A percentile compares a stretch with the other conserved stretches of the same genome.
Conservation (phyloP, 2,888 invertebrate species). For the Sphaerophoria taeniata region DNA sequence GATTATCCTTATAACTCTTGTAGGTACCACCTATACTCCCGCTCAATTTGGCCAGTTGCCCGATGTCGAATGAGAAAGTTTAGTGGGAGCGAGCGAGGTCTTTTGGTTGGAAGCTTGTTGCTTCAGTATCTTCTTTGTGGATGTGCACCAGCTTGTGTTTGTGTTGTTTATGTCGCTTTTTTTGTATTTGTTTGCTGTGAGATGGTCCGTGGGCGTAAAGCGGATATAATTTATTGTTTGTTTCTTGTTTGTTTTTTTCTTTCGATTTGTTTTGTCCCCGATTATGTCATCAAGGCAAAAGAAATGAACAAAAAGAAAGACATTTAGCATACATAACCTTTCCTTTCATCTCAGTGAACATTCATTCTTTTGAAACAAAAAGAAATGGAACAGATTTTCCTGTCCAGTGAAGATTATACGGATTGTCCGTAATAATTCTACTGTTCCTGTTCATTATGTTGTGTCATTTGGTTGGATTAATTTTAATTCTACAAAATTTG, state of each 20-base stretch:
- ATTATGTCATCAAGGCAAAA: conserved; percentile 17
- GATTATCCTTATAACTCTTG: conserved; percentile 30
- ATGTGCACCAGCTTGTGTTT: conserved; percentile 16
- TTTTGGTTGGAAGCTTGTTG: conserved; percentile 41
- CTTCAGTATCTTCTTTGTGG: conserved; percentile 23
- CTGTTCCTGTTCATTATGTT: conserved; percentile 36
- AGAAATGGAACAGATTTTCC: conserved; percentile 60
- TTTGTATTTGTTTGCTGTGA: conserved; percentile 3
- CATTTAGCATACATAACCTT: conserved; percentile 60
- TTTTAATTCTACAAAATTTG: conserved; percentile 21
- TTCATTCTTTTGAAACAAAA: conserved; percentile 14
- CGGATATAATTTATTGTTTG: conserved; percentile 70
- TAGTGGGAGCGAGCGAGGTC: not conserved
- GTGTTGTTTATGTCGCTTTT: conserved; percentile 49
- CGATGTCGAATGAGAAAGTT: conserved; percentile 17
- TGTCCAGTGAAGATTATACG: conserved; percentile 53
- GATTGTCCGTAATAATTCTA: conserved; percentile 7
- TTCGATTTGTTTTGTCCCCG: not conserved
- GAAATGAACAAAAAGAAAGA: conserved; percentile 10
- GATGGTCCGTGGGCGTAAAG: conserved; percentile 63
- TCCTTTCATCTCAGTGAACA: conserved; percentile 56
- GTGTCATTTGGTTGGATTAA: conserved; percentile 48
- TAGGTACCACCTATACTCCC: not conserved
- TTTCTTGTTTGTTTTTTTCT: conserved; percentile 14
- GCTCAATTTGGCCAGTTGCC: conserved; percentile 53